Percentiles rank a stretch among this genome's conserved stretches.
phyloP scores from a whole-genome alignment of 2,888 invertebrate genomes.

The Philopedon plagiatum region DNA sequence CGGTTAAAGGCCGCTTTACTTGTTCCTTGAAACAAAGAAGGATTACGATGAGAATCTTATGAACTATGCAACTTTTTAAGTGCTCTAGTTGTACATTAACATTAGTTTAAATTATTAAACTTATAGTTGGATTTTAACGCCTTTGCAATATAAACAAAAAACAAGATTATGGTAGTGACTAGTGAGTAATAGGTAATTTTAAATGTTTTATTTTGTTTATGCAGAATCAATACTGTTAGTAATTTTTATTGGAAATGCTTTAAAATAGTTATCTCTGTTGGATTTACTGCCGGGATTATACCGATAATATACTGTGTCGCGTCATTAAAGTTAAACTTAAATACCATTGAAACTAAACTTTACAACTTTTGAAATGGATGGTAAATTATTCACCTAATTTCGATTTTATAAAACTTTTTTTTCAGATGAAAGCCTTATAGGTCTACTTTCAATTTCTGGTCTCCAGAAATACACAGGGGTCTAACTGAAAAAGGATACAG shows the following conservation, averaged over 20 bases:
- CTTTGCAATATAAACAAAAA: conserved; percentile 7
- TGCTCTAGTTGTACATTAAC: no score
- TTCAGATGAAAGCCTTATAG: no score
- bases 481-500: no score
- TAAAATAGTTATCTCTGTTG: neutral
- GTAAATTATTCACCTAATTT: no score
- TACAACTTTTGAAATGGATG: no score
- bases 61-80: neutral
- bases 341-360: no score
- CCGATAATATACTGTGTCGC: neutral
- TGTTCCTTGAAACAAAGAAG: no score
- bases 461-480: no score
- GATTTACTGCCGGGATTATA: neutral
- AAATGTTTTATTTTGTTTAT: conserved; percentile 7
- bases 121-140: neutral
- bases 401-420: no score
- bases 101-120: conserved; percentile 9
- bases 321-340: neutral
- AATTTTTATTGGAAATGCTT: conserved; percentile 11
- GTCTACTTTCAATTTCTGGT: no score
- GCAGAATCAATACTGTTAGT: neutral
- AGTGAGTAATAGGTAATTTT: conserved; percentile 12
- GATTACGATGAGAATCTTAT: no score
- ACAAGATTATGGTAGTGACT: conserved; percentile 3
- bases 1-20: no score